Conservation (phyloP, 2,888 invertebrate genomes). For the Tinea trinotella region DNA sequence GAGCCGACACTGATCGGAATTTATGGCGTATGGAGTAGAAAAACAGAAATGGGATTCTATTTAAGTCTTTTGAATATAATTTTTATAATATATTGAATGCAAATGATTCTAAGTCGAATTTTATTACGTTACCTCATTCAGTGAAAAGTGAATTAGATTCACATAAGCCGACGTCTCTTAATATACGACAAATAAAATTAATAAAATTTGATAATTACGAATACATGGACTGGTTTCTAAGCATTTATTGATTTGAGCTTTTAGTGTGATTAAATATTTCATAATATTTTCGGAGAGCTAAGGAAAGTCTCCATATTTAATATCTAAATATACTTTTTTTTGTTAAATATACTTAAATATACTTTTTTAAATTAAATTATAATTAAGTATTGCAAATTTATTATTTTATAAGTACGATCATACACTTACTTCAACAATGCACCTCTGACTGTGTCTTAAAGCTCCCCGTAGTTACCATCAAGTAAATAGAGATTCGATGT, state of each 20-base stretch:
- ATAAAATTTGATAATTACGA: conserved; percentile 8
- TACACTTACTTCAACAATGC: no score
- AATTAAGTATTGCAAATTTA: no score
- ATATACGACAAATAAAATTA: conserved; percentile 20
- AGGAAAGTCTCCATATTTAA: no score
- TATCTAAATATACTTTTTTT: no score
- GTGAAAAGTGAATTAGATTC: conserved; percentile 44
- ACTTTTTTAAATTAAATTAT: no score
- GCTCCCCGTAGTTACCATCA: no score
- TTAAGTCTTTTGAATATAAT: conserved; percentile 40
- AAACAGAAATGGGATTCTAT: conserved; percentile 41
- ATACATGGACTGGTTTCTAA: neutral
- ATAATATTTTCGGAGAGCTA: no score
- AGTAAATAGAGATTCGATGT: no score
- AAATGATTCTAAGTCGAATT: conserved; percentile 53
- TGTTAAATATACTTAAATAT: no score
- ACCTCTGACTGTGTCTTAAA: no score
- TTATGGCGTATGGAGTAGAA: conserved; percentile 46
- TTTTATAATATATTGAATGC: conserved; percentile 51
- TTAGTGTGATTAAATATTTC: no score
- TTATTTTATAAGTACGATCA: no score
- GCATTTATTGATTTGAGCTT: neutral
- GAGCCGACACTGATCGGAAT: conserved; percentile 48
- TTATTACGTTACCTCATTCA: conserved; percentile 38
- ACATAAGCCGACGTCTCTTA: conserved; percentile 31